phyloP scores from a whole-genome alignment of 2,797 vertebrate genomes.

The Clarias platycephalus region DNA sequence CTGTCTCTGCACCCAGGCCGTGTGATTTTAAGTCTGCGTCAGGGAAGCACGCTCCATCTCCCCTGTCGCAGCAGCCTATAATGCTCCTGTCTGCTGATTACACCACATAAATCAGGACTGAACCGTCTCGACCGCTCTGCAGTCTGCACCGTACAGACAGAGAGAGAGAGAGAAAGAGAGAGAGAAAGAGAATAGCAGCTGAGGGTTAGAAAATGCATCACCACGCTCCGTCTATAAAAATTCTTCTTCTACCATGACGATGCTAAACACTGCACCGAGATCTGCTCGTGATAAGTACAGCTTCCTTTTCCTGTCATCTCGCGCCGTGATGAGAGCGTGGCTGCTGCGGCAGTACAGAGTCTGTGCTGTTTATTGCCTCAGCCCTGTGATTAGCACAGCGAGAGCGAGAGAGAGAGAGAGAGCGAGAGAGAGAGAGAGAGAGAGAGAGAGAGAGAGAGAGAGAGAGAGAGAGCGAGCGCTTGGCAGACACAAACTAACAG shows the following conservation, averaged over 20 bases:
- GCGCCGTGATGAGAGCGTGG: conserved; percentile 67
- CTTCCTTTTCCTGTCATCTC: conserved; percentile 51
- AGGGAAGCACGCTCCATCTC: conserved; percentile 19
- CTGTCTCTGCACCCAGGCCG: conserved; percentile 33
- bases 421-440: conserved; percentile 12
- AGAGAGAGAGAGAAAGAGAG: too few relatives aligned
- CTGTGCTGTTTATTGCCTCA: conserved; percentile 70
- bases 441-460: conserved; percentile 22
- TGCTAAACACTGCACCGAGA: conserved; percentile 2
- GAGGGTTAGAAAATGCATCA: not conserved
- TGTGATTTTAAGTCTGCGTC: conserved; percentile 33
- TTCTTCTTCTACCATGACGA: conserved; percentile 5
- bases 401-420: conserved; percentile 25
- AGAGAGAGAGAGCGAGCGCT: conserved; percentile 1
- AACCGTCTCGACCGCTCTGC: conserved; percentile 37
- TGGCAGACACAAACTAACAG: conserved; percentile 11
- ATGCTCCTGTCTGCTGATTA: conserved; percentile 42
- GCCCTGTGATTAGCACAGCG: conserved; percentile 70
- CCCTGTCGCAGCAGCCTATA: conserved; percentile 31
- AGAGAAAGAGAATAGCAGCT: not conserved
- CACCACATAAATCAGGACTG: conserved; percentile 26
- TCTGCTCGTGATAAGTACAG: conserved; percentile 4
- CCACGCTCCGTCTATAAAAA: not conserved
- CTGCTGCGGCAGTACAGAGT: conserved; percentile 61
- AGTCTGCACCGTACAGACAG: not conserved